Evolutionary conservation across 2,113 vertebrate genomes (phyloP), one percentile per base, ranked within the genome.

Genomic region (Rhadina sibilatrix): DNA sequence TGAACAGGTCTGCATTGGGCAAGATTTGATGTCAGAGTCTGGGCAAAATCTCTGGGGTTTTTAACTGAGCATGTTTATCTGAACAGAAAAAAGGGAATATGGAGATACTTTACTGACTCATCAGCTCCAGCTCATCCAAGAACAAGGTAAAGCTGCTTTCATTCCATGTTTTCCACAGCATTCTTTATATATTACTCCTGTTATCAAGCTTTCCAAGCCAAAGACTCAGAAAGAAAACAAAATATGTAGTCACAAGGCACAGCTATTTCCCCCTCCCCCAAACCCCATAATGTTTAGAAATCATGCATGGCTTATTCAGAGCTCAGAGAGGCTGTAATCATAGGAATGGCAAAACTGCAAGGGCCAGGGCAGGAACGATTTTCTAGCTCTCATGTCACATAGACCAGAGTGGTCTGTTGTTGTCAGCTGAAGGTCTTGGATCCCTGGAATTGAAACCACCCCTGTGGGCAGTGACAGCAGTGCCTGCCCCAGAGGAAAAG

Each of bases 71-170:
- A 88, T 0, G 0, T 81, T 88, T 92, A 68, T 59, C 63, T 95
- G 66, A 90, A 52, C 25, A 66, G 49, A 70, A 42, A 28, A 42
- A 60, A 27, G 64, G 37, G 65, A 72, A 44, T 69, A 80, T 16
- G 23, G 88, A 93, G 54, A 88, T 65, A 44, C 14, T 93, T 52
- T 74, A 68, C 30, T 86, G 84, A 94, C 2, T 31, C 52, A 4
- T 90, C 82, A 92, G 75, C 53, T 56, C 3, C 44, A 44, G 46
- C 70, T 83, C 50, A 74, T 93, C 85, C 59, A 91, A 90, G 44
- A 94, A 64, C 60, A 92, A 96, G 93, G 85, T 93, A 96, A 90
- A 90, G 47, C 27, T 91, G 84, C 54, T 85, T 93, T 87, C 79
- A 66, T 79, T 94, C 61, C 75, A 31, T 0, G 0, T 64, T 91